Percentiles rank a stretch among this genome's conserved stretches.
Evolutionary conservation across 2,888 invertebrate genomes (phyloP).

Genomic region (Cosmopolites sordidus): DNA sequence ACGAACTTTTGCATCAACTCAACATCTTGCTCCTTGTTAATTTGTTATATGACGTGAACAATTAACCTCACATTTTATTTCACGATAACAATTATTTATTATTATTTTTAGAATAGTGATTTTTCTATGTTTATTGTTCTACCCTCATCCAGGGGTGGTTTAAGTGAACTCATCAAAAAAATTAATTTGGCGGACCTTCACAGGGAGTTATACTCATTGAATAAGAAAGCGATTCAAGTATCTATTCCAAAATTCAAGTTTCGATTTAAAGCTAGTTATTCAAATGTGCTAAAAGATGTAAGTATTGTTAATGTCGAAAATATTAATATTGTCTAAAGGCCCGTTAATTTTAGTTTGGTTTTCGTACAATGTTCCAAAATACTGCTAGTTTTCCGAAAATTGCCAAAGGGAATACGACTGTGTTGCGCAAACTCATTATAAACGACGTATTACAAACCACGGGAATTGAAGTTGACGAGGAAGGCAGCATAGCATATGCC

Average conservation of each 20-base stretch:
- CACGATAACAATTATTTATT: no score
- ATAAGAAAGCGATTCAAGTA: conserved; percentile 58
- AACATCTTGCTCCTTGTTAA: no score
- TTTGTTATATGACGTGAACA: no score
- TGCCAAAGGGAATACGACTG: conserved; percentile 52
- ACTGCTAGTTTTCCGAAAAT: conserved; percentile 68
- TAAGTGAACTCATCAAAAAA: conserved; percentile 56
- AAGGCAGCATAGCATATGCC: conserved; percentile 66
- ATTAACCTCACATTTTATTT: no score
- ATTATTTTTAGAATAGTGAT: conserved; percentile 60
- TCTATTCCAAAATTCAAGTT: conserved; percentile 72
- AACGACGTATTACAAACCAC: conserved; percentile 70
- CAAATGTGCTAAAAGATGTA: conserved; percentile 60
- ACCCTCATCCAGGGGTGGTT: conserved; percentile 61
- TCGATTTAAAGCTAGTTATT: conserved; percentile 62
- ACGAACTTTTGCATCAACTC: no score
- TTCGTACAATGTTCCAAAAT: conserved; percentile 67
- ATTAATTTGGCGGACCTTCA: conserved; percentile 56
- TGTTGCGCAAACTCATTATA: conserved; percentile 51
- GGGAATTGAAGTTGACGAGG: conserved; percentile 73
- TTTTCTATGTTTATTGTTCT: conserved; percentile 70
- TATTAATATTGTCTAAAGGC: background rate
- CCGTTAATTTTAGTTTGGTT: conserved; percentile 57
- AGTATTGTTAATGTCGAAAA: conserved; percentile 25
- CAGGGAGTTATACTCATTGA: conserved; percentile 56